Evolutionary conservation across 2,113 vertebrate species (phyloP).

Genomic region (Ophthalmolycus amberensis): DNA sequence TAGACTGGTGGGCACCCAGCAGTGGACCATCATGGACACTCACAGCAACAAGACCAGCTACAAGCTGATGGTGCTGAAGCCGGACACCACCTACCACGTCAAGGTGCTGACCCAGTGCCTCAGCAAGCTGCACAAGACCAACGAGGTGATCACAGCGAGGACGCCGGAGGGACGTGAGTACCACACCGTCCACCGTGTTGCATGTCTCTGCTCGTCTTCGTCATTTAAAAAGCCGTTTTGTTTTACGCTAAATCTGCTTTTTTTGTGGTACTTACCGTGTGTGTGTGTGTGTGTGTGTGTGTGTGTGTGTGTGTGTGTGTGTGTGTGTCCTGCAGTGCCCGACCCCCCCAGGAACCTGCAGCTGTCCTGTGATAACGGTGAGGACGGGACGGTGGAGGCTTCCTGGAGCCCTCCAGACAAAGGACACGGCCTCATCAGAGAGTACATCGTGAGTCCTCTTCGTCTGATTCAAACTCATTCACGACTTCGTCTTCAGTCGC

Average conservation of each 20-base stretch:
- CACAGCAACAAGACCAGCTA: slow-evolving; percentile 94
- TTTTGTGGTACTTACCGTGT: no score
- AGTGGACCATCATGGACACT: slow-evolving; percentile 92
- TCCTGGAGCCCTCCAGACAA: slow-evolving; percentile 89
- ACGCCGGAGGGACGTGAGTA: slow-evolving; percentile 94
- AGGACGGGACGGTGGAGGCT: slow-evolving; percentile 85
- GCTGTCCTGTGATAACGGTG: slow-evolving; percentile 85
- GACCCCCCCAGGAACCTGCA: slow-evolving; percentile 92
- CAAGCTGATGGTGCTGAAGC: slow-evolving; percentile 89
- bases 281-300: no score
- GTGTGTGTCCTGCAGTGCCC: slow-evolving; percentile 83
- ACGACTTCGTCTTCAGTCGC: no score
- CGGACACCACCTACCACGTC: slow-evolving; percentile 93
- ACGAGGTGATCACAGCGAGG: slow-evolving; percentile 90
- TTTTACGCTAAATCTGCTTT: no score
- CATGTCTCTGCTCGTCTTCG: no score
- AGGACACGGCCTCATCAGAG: slow-evolving; percentile 90
- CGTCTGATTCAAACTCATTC: no score
- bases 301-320: no score
- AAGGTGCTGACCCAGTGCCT: slow-evolving; percentile 96
- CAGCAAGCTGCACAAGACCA: slow-evolving; percentile 90
- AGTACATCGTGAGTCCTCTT: slow-evolving; percentile 91
- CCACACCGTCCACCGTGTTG: no score
- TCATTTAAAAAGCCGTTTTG: no score
- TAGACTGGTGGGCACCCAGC: slow-evolving; percentile 89